Evolutionary conservation across 2,888 invertebrate genomes (phyloP), one percentile per base, ranked within the genome.

Genomic region (Brachylomia viminalis): DNA sequence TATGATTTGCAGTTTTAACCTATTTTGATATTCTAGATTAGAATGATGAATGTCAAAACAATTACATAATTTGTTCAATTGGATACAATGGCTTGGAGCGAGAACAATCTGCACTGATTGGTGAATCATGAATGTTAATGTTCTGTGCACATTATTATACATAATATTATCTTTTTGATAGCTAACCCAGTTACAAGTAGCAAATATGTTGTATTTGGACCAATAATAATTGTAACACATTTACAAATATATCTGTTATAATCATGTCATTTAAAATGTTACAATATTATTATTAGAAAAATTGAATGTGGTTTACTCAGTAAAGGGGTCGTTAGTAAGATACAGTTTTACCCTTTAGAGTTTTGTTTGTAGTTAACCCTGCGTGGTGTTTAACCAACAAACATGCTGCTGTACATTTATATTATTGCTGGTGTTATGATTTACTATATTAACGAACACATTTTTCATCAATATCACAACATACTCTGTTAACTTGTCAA

Each of bases 21-120:
- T 33, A 58, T 75, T 75, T 76, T 77, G 79, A 79, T 77, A 70
- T 59, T 74, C 33, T 75, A 71, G 42, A 83, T 82, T 78, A 73
- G 47, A 64, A 56, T 85, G 75, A 87, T 86, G 83, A 87, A 90
- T 89, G 87, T 88, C 84, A 88, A 91, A 89, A 89, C 90, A 91
- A 92, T 93, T 92, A 90, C 87, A 86, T 88, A 89, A 89, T 91
- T 93, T 90, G 91, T 91, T 92, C 92, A 95, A 95, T 95, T 95
- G 93, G 89, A 90, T 87, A 90, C 93, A 94, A 93, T 93, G 87
- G 86, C 89, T 90, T 90, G 92, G 91, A 93, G 91, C 90, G 84
- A 87, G 91, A 91, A 86, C 93, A 93, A 93, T 94, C 88, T 93
- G 91, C 92, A 86, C 83, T 87, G 91, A 94, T 93, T 93, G 92